Base-by-base conservation (phyloP, 1,140 invertebrate genomes). In the Eufriesea mexicana region DNA sequence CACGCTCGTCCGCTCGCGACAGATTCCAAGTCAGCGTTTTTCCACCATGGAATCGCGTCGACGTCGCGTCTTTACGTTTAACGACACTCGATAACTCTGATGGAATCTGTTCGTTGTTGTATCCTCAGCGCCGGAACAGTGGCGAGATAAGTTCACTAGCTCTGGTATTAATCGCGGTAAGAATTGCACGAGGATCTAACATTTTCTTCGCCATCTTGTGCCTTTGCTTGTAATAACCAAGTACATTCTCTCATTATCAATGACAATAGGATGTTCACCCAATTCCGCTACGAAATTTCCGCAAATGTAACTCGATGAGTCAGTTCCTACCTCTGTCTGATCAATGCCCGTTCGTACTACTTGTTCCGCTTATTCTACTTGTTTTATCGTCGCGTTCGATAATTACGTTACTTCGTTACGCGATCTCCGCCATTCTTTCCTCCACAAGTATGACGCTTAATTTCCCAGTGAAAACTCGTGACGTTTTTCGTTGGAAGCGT, bases 11-110 rank as follows among this genome's bases (percentile, higher is more conserved):
- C 45, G 35, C 59, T 85, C 51, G 51, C 73, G 51, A 84, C 73
- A 74, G 75, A 82, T 80, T 84, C 62, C 47, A 77, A 84, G 85
- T 88, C 89, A 77, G 67, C 77, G 12, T 73, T 55, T 67, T 51
- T 80, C 9, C 51, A 25, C 54, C 42, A 73, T 51, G 47, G 55
- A 78, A 64, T 78, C 45, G 61, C 14, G 23, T 45, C 20, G 8
- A 59, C 49, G 49, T 16, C 14, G 47, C 51, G 1, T 8, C 0
- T 35, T 35, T 20, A 16, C 8, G n/a, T 7, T 57, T 66, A 45
- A 47, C 23, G 51, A 25, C 25, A 28, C 25, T 42, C 35, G 12
- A 42, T 42, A 6, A 0, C 7, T n/a, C 16, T 2, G 18, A 8
- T n/a, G 28, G 16, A 47, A 16, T 14, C 10, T 59, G 28, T 45